These are phyloP conservation scores for Brachionus paranguensis DNA, from an alignment of 1,140 invertebrate species.

Conservation along the genomic window DNA sequence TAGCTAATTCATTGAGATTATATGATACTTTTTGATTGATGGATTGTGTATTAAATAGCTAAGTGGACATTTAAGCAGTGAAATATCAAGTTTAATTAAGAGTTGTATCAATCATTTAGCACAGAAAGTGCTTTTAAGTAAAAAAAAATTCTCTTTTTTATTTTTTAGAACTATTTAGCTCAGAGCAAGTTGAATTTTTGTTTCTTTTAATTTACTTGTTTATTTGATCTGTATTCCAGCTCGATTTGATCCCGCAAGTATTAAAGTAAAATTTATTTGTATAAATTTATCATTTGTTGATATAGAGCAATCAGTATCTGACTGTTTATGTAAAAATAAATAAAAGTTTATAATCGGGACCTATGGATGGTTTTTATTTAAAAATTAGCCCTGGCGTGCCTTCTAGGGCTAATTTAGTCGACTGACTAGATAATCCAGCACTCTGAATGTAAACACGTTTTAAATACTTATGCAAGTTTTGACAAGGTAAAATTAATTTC, in stretches of 20 bases:
- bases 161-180: neutral
- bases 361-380: neutral
- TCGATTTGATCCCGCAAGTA: neutral
- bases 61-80: neutral
- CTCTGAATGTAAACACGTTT: neutral
- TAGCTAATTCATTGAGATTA: neutral
- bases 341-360: neutral
- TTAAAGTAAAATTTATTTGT: neutral
- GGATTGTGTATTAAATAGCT: neutral
- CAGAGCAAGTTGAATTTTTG: neutral
- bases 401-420: neutral
- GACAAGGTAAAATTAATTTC: neutral
- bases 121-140: neutral
- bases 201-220: neutral
- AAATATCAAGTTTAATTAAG: constrained; percentile 2
- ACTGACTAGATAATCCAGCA: neutral
- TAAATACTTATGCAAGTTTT: neutral
- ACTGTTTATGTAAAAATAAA: neutral
- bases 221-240: neutral
- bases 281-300: neutral
- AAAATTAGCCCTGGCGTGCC: neutral
- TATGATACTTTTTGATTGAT: neutral
- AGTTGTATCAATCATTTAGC: neutral
- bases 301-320: neutral
- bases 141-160: neutral